A percentile compares a stretch with the other conserved stretches of the same genome.
These are phyloP conservation scores for Grammomys surdaster DNA, from an alignment of 2,113 vertebrate species.

Conservation along the genomic window DNA sequence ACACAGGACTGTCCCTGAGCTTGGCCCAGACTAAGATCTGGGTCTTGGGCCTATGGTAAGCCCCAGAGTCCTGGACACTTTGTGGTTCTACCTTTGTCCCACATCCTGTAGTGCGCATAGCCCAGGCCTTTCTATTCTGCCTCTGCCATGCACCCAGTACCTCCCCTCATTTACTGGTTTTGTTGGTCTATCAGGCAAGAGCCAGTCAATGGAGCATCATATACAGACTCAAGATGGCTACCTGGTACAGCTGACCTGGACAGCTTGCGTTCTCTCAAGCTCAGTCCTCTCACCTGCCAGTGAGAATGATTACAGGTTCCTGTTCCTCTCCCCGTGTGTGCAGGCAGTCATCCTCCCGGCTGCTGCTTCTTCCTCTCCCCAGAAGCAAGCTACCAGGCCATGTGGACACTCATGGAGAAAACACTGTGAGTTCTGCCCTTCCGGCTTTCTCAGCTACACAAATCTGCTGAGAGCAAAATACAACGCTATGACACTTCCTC, in stretches of 20 bases:
- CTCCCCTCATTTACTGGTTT: not conserved
- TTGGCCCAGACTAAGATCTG: too few species aligned
- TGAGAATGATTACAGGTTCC: not conserved
- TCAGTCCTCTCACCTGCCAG: fast-evolving
- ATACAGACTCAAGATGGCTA: not conserved
- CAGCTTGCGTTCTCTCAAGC: not conserved
- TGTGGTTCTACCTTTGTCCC: not conserved
- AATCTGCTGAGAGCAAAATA: not conserved
- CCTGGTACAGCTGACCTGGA: not conserved
- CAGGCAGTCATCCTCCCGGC: fast-evolving
- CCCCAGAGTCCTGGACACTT: not conserved
- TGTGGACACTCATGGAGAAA: not conserved
- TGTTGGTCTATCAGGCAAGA: not conserved
- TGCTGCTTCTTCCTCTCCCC: not conserved
- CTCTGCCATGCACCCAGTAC: not conserved
- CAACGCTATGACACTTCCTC: not conserved
- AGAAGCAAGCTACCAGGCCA: not conserved
- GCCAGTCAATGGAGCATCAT: not conserved
- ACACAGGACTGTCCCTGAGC: too few species aligned
- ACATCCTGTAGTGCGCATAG: not conserved
- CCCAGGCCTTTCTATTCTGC: not conserved
- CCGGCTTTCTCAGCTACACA: not conserved
- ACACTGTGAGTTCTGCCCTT: not conserved
- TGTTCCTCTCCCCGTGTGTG: fast-evolving
- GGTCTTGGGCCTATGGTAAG: not conserved